Conservation (phyloP, 2,113 vertebrate genomes). For the Heterotis niloticus region DNA sequence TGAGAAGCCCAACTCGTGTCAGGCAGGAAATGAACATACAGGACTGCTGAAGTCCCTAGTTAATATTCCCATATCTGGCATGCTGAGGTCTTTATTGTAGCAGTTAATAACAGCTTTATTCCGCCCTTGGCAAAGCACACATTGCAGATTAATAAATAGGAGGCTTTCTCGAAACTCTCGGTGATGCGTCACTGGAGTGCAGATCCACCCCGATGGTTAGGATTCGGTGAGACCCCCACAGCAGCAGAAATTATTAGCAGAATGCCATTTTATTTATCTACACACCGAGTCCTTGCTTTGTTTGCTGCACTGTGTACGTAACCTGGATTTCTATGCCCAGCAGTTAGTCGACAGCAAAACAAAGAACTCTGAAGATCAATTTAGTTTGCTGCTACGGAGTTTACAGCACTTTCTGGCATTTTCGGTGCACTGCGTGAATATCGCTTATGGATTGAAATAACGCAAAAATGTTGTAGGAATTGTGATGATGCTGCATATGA, state of each 20-base stretch:
- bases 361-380: too few relatives aligned
- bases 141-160: constrained; percentile 9
- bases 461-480: too few relatives aligned
- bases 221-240: not conserved
- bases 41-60: constrained; percentile 49
- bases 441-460: too few relatives aligned
- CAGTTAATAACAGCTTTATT: constrained; percentile 48
- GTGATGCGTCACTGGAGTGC: not conserved
- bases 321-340: too few relatives aligned
- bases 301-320: too few relatives aligned
- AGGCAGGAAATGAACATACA: constrained; percentile 36
- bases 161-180: not conserved
- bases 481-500: too few relatives aligned
- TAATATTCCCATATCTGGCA: constrained; percentile 37
- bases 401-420: too few relatives aligned
- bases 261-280: too few relatives aligned
- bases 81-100: constrained; percentile 17
- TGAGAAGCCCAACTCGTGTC: not conserved
- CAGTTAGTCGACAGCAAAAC: too few relatives aligned
- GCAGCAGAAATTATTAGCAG: not conserved
- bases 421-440: too few relatives aligned
- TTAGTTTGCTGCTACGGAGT: too few relatives aligned
- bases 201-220: not conserved
- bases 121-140: constrained; percentile 14
- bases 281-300: too few relatives aligned